Conservation (phyloP, 2,113 vertebrate genomes). For the Phylloscopus trochilus region DNA sequence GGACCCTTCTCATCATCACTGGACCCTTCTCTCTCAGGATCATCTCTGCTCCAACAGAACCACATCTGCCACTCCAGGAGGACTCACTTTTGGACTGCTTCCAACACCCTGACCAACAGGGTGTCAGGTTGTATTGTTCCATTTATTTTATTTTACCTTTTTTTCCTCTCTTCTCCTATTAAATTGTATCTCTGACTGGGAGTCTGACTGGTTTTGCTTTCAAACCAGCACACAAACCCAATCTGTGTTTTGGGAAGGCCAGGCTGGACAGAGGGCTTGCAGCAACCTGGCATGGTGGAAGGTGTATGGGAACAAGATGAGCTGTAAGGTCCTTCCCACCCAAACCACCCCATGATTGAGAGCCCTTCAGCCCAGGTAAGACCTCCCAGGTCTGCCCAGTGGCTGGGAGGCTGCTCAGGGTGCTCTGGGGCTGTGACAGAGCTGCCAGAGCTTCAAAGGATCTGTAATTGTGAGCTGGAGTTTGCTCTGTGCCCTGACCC, state of each 20-base stretch:
- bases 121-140: no score
- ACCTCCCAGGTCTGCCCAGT: background rate
- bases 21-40: no score
- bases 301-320: background rate
- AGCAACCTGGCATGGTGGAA: background rate
- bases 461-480: background rate
- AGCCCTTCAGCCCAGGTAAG: background rate
- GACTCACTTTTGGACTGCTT: no score
- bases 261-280: background rate
- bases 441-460: background rate
- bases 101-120: no score
- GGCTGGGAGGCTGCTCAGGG: background rate
- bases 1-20: no score
- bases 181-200: no score
- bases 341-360: background rate
- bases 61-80: no score
- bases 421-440: background rate
- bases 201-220: no score
- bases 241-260: background rate
- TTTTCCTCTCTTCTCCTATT: no score
- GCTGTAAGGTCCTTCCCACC: background rate
- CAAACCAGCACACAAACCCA: background rate
- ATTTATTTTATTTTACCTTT: no score
- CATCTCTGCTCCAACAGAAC: no score
- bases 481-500: conserved; percentile 7